A percentile compares a stretch with the other conserved stretches of the same genome.
Evolutionary conservation across 2,113 vertebrate species (phyloP).

Genomic region (Phaethon lepturus): DNA sequence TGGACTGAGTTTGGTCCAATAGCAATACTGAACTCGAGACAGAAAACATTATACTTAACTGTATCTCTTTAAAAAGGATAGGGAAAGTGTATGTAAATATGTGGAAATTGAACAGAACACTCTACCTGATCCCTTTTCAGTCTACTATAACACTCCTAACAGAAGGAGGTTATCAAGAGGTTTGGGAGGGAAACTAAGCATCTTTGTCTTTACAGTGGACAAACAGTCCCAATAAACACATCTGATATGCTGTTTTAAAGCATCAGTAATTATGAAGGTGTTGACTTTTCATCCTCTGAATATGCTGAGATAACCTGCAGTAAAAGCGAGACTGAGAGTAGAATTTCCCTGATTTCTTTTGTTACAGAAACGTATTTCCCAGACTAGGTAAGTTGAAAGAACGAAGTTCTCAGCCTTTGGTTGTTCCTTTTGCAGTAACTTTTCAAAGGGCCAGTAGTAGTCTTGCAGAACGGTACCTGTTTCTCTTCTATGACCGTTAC

Average conservation of each 20-base stretch:
- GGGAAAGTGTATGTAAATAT: neutral
- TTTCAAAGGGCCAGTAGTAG: neutral
- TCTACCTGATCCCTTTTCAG: neutral
- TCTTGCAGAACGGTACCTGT: neutral
- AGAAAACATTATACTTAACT: neutral
- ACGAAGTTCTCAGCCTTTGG: neutral
- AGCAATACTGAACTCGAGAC: neutral
- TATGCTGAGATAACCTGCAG: neutral
- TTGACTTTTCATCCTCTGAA: neutral
- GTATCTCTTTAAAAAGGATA: neutral
- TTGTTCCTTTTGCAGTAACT: neutral
- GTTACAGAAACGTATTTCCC: neutral
- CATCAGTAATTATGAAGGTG: neutral
- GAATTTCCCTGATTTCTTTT: neutral
- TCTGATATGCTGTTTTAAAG: neutral
- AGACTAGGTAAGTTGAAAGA: neutral
- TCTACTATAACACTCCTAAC: neutral
- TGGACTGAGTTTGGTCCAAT: neutral
- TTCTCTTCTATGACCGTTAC: neutral
- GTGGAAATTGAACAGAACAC: neutral
- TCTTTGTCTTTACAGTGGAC: neutral
- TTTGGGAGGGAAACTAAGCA: neutral
- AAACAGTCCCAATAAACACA: neutral
- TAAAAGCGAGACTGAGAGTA: neutral
- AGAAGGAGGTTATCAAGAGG: neutral